Conservation (phyloP, 2,888 invertebrate species). For the Ectemnius cavifrons region DNA sequence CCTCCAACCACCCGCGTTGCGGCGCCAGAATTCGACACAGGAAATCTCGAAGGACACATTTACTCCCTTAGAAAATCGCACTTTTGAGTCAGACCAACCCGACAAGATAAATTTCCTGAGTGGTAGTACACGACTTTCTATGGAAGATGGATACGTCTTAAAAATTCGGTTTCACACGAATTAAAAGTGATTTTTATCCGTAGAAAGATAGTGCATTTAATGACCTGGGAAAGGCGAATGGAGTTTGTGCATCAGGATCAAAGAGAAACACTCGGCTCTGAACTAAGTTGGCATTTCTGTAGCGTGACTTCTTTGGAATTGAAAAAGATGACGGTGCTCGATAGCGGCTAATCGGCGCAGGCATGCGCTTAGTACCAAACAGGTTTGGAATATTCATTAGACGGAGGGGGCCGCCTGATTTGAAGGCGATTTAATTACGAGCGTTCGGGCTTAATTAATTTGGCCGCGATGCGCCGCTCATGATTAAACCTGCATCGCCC, state of each 20-base stretch:
- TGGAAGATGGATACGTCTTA: not conserved
- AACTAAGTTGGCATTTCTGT: constrained; percentile 1
- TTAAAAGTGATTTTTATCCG: no score
- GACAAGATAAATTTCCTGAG: constrained; percentile 37
- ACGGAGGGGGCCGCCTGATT: constrained; percentile 63
- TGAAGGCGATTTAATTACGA: constrained; percentile 71
- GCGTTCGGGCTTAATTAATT: constrained; percentile 72
- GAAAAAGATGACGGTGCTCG: constrained; percentile 49
- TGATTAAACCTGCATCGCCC: constrained; percentile 63
- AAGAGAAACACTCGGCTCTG: no score
- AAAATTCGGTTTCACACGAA: not conserved
- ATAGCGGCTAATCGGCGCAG: constrained; percentile 56
- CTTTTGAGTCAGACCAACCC: constrained; percentile 22
- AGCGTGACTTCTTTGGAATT: constrained; percentile 31
- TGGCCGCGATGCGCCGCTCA: constrained; percentile 67
- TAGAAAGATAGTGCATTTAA: no score
- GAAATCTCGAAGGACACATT: constrained; percentile 20
- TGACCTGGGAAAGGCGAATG: no score
- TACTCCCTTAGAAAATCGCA: constrained; percentile 35
- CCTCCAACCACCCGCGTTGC: constrained; percentile 64
- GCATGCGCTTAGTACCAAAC: constrained; percentile 56
- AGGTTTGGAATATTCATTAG: constrained; percentile 71
- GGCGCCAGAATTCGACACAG: constrained; percentile 56
- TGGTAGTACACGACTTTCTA: not conserved
- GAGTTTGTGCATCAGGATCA: no score